These are phyloP conservation scores for Orius insidiosus DNA, from an alignment of 1,140 invertebrate genomes.

Conservation along the genomic window DNA sequence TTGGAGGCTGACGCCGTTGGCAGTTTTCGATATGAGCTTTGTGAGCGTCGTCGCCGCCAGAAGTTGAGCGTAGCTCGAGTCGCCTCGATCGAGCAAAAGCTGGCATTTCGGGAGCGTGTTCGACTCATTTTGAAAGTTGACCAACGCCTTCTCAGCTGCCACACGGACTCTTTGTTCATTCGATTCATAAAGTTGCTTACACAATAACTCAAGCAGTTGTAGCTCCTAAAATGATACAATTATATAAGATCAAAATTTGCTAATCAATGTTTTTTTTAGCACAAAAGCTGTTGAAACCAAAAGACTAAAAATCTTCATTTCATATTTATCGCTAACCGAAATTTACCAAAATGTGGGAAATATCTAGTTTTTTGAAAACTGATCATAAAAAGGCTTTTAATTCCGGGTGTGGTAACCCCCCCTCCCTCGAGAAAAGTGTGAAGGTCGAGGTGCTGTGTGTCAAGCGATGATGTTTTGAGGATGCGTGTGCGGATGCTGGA, in stretches of 20 bases:
- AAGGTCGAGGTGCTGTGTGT: too few species aligned
- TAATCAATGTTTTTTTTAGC: neutral
- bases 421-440: too few species aligned
- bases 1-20: slow-evolving; percentile 60
- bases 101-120: slow-evolving; percentile 91
- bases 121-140: slow-evolving; percentile 80
- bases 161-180: slow-evolving; percentile 63
- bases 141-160: slow-evolving; percentile 85
- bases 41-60: slow-evolving; percentile 86
- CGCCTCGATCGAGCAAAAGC: slow-evolving; percentile 78
- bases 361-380: too few species aligned
- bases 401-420: too few species aligned
- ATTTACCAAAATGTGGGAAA: too few species aligned
- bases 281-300: neutral
- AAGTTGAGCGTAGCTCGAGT: slow-evolving; percentile 88
- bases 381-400: too few species aligned
- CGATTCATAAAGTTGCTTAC: slow-evolving; percentile 92
- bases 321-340: too few species aligned
- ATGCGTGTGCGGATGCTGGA: too few species aligned
- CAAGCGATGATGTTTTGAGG: too few species aligned
- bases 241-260: too few species aligned
- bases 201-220: slow-evolving; percentile 79
- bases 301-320: too few species aligned
- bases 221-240: slow-evolving; percentile 49
- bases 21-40: slow-evolving; percentile 62